Conservation (phyloP, 2,888 invertebrate genomes). For the Lithophane ornitopus region DNA sequence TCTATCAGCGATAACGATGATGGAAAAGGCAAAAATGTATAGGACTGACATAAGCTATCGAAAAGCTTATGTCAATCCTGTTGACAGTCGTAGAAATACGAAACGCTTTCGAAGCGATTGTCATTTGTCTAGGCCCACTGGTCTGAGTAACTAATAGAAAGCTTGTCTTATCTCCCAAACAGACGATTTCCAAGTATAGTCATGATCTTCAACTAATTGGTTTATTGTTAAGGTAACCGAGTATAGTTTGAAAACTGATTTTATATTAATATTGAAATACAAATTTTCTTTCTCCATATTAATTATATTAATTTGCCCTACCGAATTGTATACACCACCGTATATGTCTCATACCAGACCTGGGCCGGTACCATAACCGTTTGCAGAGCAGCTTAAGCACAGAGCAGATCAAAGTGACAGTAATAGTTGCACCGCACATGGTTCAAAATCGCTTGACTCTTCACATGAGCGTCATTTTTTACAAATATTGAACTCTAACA, state of each 20-base stretch:
- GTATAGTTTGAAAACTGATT: conserved; percentile 1
- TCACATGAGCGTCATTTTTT: neutral
- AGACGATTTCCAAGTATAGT: neutral
- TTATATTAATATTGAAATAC: neutral
- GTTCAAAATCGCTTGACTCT: neutral
- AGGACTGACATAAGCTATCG: too few species aligned
- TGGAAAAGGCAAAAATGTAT: too few species aligned
- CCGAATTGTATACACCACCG: neutral
- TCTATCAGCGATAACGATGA: too few species aligned
- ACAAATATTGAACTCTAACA: neutral
- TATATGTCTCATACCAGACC: too few species aligned
- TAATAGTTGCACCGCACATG: neutral
- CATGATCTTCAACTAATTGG: conserved; percentile 4
- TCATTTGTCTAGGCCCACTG: too few species aligned
- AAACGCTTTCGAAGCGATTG: too few species aligned
- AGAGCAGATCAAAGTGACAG: neutral
- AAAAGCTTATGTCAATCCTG: too few species aligned
- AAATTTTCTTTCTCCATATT: neutral
- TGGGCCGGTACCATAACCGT: neutral
- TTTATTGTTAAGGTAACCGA: neutral
- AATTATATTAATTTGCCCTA: neutral
- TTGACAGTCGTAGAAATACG: too few species aligned
- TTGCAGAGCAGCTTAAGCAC: neutral
- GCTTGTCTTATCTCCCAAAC: neutral
- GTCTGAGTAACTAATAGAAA: too few species aligned